These are phyloP conservation scores for Procavia capensis DNA, from an alignment of 2,113 vertebrate species.

Conservation along the genomic window DNA sequence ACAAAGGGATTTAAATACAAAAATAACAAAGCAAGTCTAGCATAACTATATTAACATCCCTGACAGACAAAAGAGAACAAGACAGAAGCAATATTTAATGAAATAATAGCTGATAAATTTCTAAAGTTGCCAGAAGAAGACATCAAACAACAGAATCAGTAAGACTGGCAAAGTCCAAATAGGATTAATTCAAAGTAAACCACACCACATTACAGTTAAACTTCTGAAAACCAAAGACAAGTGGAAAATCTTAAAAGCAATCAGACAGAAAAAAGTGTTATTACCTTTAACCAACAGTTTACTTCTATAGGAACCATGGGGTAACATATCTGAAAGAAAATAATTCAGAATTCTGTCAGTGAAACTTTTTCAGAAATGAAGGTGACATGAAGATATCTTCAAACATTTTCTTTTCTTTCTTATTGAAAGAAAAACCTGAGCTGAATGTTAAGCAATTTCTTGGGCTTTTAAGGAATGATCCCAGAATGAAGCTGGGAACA, in stretches of 20 bases:
- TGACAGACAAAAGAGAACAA: neutral
- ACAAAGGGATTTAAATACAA: neutral
- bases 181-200: neutral
- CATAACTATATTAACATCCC: neutral
- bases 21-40: neutral
- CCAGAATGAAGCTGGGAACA: neutral
- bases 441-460: neutral
- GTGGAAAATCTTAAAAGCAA: neutral
- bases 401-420: neutral
- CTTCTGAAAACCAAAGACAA: neutral
- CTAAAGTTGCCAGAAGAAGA: neutral
- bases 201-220: neutral
- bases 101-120: neutral
- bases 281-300: neutral
- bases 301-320: neutral
- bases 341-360: neutral
- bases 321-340: neutral
- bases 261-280: neutral
- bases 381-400: neutral
- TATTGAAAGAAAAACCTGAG: slow-evolving; percentile 17
- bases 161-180: neutral
- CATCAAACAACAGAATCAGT: neutral
- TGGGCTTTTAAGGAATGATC: neutral
- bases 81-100: neutral
- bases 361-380: neutral